A percentile compares a stretch with the other conserved stretches of the same genome.
Conservation (phyloP, 2,113 vertebrate genomes). For the Dasyprocta punctata region DNA sequence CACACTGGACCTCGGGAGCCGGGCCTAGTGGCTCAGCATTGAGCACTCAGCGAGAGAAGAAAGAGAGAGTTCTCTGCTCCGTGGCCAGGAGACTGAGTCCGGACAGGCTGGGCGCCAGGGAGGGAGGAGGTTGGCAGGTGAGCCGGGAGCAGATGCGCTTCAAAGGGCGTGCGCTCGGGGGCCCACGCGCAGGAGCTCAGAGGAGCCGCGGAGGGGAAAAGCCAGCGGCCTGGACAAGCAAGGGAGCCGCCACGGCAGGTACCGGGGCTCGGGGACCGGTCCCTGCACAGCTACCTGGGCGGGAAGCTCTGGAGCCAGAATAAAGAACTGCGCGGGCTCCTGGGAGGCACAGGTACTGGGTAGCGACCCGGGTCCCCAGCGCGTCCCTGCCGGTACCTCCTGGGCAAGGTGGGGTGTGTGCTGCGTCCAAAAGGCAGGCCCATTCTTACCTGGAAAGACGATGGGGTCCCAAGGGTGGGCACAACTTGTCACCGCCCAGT, state of each 20-base stretch:
- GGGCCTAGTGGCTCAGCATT: accelerated
- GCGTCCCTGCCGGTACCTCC: no score
- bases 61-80: background rate
- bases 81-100: accelerated
- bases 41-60: background rate
- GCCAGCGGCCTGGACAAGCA: background rate
- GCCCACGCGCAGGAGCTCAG: accelerated
- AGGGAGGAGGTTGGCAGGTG: background rate
- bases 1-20: background rate
- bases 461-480: background rate
- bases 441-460: background rate
- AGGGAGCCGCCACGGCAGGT: conserved; percentile 32
- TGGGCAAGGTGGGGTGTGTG: background rate
- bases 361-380: no score
- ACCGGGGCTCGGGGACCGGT: conserved; percentile 16
- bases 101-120: background rate
- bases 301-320: conserved; percentile 81
- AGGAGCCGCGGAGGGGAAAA: background rate
- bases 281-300: conserved; percentile 80
- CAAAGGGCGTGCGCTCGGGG: background rate
- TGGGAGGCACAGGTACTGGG: conserved; percentile 75
- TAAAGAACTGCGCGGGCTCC: conserved; percentile 71
- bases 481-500: accelerated
- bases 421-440: background rate
- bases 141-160: background rate